Conservation (phyloP, 2,888 invertebrate species). For the Petrolisthes cinctipes region DNA sequence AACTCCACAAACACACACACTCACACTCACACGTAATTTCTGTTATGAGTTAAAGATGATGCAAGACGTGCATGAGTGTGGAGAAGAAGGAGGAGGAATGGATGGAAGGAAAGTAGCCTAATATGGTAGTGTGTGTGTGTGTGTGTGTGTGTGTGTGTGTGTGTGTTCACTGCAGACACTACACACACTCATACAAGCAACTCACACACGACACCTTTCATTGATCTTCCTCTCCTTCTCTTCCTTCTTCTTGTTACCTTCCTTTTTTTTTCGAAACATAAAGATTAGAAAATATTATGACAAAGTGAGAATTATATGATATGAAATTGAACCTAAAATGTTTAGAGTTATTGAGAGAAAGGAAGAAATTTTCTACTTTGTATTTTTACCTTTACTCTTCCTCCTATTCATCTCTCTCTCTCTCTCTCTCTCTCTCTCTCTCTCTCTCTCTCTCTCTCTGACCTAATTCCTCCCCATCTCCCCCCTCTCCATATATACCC, state of each 20-base stretch:
- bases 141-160: too few relatives aligned
- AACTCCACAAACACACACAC: too few relatives aligned
- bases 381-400: not conserved
- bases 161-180: too few relatives aligned
- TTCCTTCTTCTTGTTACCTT: not conserved
- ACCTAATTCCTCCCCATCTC: not conserved
- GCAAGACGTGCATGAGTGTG: too few relatives aligned
- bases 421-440: constrained; percentile 38
- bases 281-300: not conserved
- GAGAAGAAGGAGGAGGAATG: not conserved
- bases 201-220: too few relatives aligned
- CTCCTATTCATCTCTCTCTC: not conserved
- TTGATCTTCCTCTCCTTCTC: not conserved
- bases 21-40: too few relatives aligned
- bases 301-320: not conserved
- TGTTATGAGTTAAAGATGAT: too few relatives aligned
- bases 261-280: not conserved
- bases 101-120: not conserved
- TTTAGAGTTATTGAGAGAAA: not conserved
- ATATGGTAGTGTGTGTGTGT: too few relatives aligned
- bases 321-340: too few relatives aligned
- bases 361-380: not conserved
- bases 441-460: constrained; percentile 25
- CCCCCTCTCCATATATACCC: not conserved
- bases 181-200: too few relatives aligned